Percentiles rank a stretch among this genome's conserved stretches.
Conservation (phyloP, 2,113 vertebrate genomes). For the Grallaria varia region DNA sequence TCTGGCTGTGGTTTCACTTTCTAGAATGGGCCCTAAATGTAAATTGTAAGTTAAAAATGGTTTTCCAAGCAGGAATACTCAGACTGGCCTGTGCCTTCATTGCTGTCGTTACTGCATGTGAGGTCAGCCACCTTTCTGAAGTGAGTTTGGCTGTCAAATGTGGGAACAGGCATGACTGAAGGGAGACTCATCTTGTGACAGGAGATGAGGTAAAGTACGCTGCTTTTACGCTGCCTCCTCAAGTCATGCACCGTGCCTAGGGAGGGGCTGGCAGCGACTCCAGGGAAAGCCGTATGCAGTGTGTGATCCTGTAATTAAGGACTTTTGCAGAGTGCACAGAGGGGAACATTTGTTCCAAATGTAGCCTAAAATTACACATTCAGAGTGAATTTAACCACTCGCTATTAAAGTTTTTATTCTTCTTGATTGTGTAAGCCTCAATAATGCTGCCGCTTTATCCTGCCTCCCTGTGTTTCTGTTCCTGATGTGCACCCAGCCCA, state of each 20-base stretch:
- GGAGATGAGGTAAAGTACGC: not conserved
- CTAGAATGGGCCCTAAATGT: not conserved
- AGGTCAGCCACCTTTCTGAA: not conserved
- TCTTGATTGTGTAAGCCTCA: not conserved
- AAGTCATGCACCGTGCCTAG: fast-evolving
- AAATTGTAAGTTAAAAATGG: not conserved
- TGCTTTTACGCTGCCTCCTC: not conserved
- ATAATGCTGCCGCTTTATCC: not conserved
- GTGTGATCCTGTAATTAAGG: not conserved
- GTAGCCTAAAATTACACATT: not conserved
- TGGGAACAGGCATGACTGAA: not conserved
- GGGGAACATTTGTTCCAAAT: not conserved
- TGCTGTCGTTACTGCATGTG: fast-evolving
- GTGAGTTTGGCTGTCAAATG: not conserved
- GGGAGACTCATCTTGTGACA: not conserved
- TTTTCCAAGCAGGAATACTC: not conserved
- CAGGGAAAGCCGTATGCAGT: not conserved
- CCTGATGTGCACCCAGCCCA: not conserved
- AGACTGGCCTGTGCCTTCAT: not conserved
- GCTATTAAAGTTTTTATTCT: not conserved
- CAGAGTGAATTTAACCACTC: not conserved
- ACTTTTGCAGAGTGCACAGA: not conserved
- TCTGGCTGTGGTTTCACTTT: not conserved
- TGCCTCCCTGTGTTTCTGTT: not conserved
- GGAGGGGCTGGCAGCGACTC: not conserved